phyloP scores from a whole-genome alignment of 1,140 invertebrate species.

The Heliconius congener region DNA sequence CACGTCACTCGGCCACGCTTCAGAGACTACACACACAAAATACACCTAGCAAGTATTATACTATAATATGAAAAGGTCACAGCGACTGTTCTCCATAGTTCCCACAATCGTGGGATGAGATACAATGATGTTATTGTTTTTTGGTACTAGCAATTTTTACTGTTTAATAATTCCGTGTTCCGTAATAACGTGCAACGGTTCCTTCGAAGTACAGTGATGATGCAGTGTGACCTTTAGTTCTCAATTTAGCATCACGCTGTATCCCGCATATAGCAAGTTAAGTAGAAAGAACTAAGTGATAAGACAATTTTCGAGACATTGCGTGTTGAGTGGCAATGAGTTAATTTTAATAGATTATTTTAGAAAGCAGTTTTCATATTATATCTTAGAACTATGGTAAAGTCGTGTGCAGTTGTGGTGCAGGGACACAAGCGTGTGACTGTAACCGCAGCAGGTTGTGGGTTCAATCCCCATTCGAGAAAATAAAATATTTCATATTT shows the following conservation, averaged over 20 bases:
- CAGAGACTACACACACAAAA: neutral
- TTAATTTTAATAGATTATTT: neutral
- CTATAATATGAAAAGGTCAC: conserved; percentile 28
- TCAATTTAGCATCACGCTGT: neutral
- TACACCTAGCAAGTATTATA: neutral
- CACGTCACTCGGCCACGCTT: neutral
- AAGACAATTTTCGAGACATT: no score
- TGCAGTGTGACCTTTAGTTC: neutral
- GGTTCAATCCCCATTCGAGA: no score
- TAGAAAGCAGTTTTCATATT: neutral
- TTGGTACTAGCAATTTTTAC: conserved; percentile 33
- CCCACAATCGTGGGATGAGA: conserved; percentile 41
- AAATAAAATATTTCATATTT: no score
- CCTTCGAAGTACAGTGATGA: neutral
- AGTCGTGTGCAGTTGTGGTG: no score
- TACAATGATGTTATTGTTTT: conserved; percentile 29
- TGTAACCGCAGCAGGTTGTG: no score
- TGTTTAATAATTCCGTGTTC: conserved; percentile 33
- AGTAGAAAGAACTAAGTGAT: no score
- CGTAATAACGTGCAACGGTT: conserved; percentile 31
- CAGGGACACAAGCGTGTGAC: no score
- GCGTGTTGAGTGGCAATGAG: neutral
- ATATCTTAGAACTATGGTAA: no score
- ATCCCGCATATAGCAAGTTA: no score
- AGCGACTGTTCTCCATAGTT: conserved; percentile 27